Percentiles rank a stretch among this genome's conserved stretches.
Evolutionary conservation across 2,797 vertebrate genomes (phyloP).

Genomic region (Acanthurus tractus): DNA sequence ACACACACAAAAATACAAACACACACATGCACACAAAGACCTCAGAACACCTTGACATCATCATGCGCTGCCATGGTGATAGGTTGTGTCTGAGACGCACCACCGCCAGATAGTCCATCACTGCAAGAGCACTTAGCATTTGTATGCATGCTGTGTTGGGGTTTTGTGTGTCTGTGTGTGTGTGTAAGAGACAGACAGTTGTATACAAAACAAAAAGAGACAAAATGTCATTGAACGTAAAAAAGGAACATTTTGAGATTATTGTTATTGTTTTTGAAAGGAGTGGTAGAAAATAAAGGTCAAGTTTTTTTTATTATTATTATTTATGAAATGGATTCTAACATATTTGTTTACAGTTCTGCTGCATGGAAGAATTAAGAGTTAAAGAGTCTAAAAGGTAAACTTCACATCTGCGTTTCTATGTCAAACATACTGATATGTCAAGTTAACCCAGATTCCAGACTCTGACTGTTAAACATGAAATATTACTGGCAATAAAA

Average conservation of each 20-base stretch:
- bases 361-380: too few relatives aligned
- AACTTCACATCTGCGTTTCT: too few relatives aligned
- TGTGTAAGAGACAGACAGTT: conserved; percentile 11
- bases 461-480: too few relatives aligned
- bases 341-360: not conserved
- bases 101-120: conserved; percentile 48
- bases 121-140: conserved; percentile 53
- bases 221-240: conserved; percentile 39
- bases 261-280: conserved; percentile 11
- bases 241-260: conserved; percentile 13
- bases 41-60: conserved; percentile 50
- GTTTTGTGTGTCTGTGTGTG: conserved; percentile 6
- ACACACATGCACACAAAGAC: not conserved
- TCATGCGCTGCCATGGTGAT: conserved; percentile 52
- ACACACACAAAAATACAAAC: conserved; percentile 7
- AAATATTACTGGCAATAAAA: too few relatives aligned
- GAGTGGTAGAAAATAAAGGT: not conserved
- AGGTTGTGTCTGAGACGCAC: conserved; percentile 36
- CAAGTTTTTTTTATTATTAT: not conserved
- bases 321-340: not conserved
- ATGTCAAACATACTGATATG: too few relatives aligned
- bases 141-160: conserved; percentile 43
- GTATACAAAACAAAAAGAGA: conserved; percentile 31
- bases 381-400: too few relatives aligned
- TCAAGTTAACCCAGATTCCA: too few relatives aligned